A percentile compares a stretch with the other conserved stretches of the same genome.
phyloP scores from a whole-genome alignment of 2,888 invertebrate species.

The Diplazon laetatorius region DNA sequence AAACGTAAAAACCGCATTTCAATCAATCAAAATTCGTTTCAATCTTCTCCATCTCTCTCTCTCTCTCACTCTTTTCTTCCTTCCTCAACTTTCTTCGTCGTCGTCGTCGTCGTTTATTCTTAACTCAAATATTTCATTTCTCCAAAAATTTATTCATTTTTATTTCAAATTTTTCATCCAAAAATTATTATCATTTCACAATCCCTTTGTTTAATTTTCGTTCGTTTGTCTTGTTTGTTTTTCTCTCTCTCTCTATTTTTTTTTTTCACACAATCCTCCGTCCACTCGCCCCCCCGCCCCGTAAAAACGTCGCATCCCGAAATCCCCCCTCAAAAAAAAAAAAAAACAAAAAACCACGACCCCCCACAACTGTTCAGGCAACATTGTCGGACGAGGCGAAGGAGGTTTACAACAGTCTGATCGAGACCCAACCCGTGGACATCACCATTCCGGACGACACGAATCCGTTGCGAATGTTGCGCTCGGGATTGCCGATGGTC shows the following conservation, averaged over 20 bases:
- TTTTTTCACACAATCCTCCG: slow-evolving; percentile 53
- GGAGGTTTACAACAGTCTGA: slow-evolving; percentile 95
- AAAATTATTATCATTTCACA: slow-evolving; percentile 70
- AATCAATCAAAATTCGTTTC: slow-evolving; percentile 26
- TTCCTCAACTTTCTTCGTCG: slow-evolving; percentile 14
- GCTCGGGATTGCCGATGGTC: slow-evolving; percentile 85
- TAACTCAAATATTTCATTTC: too few relatives aligned
- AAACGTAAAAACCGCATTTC: slow-evolving; percentile 49
- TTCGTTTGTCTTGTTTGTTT: slow-evolving; percentile 72
- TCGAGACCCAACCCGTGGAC: slow-evolving; percentile 86
- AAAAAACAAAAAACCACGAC: too few relatives aligned
- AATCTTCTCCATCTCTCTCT: background rate
- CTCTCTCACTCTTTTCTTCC: background rate
- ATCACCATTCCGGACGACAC: too few relatives aligned
- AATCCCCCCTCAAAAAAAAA: too few relatives aligned
- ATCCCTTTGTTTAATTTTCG: slow-evolving; percentile 61
- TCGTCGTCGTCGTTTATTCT: background rate
- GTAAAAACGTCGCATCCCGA: too few relatives aligned
- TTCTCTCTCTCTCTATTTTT: slow-evolving; percentile 56
- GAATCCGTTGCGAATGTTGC: slow-evolving; percentile 88
- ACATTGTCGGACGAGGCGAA: slow-evolving; percentile 94
- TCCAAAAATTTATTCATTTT: slow-evolving; percentile 18
- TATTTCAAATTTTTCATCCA: slow-evolving; percentile 64
- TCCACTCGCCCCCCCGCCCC: too few relatives aligned
- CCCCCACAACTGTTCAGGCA: slow-evolving; percentile 85